Percentiles rank a stretch among this genome's conserved stretches.
Evolutionary conservation across 2,797 vertebrate genomes (phyloP).

Genomic region (Malurus leucopterus): DNA sequence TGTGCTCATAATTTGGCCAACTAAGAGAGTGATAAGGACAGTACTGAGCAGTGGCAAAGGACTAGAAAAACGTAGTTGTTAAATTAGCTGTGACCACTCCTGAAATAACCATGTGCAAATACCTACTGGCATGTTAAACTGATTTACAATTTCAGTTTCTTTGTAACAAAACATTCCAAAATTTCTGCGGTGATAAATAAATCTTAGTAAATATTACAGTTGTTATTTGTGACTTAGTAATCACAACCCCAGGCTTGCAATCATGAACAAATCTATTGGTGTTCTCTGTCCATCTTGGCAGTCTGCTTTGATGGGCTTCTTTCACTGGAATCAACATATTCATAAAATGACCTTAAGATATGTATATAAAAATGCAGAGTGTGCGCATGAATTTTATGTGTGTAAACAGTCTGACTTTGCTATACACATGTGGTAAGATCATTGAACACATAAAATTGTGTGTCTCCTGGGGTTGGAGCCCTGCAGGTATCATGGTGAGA

Average conservation of each 20-base stretch:
- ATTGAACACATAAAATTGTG: background rate
- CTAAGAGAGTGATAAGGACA: background rate
- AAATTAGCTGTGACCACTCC: background rate
- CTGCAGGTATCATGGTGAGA: background rate
- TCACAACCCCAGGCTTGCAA: background rate
- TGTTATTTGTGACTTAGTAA: background rate
- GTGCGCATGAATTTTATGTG: background rate
- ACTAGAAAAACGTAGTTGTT: background rate
- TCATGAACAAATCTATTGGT: background rate
- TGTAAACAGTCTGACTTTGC: background rate
- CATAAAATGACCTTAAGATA: background rate
- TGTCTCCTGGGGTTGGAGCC: background rate
- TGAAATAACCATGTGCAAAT: background rate
- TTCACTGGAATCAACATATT: background rate
- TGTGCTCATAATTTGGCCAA: background rate
- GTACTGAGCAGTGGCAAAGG: background rate
- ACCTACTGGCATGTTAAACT: background rate
- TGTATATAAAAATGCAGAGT: background rate
- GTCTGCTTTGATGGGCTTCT: background rate
- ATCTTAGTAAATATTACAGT: background rate
- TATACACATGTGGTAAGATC: background rate
- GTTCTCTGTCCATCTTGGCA: background rate
- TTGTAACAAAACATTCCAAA: background rate
- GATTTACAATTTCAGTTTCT: background rate
- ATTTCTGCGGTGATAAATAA: background rate